Evolutionary conservation across 2,888 invertebrate species (phyloP), one percentile per base, ranked within the genome.

Genomic region (Euzophera pinguis): DNA sequence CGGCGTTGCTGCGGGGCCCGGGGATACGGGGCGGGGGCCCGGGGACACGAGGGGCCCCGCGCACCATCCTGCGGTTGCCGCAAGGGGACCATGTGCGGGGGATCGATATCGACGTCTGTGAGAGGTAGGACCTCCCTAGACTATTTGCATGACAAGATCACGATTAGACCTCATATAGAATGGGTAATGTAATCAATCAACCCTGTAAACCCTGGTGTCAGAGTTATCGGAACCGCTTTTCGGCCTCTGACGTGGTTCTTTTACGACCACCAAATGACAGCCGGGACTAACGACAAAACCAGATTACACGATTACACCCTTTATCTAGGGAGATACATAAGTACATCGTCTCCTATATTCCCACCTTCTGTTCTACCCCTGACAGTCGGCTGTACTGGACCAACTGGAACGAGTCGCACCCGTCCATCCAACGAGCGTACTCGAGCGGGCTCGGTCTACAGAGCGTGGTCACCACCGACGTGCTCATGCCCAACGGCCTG

Each of bases 341-440:
- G n/a, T n/a, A n/a, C n/a, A n/a, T n/a, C n/a, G n/a, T n/a, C n/a
- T n/a, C n/a, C n/a, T n/a, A n/a, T n/a, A n/a, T n/a, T n/a, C 22
- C 22, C 5, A 5, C 22, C 22, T 3, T 22, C 22, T 22, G 22
- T 29, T 29, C 29, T 7, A 6, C 29, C 7, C 29, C 29, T 29
- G 7, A 4, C 64, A 93, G 93, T 47, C 91, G 92, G 12, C 82
- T 96, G 47, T 98, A 95, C 84, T 98, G 97, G 97, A 97, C 96
- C 7, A 97, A 98, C 86, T 97, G 97, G 97, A 96, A 96, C 84
- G 93, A 93, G 56, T 91, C 94, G 52, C 91, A 92, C 45, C 96
- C 98, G 0, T 92, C 93, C 59, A 95, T 98, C 63, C 96, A 97
- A 82, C 92, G 97, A 58, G 94, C 96, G 1, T 94, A 90, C 71